Evolutionary conservation across 2,113 vertebrate species (phyloP), one percentile per base, ranked within the genome.

Genomic region (Chaetops frenatus): DNA sequence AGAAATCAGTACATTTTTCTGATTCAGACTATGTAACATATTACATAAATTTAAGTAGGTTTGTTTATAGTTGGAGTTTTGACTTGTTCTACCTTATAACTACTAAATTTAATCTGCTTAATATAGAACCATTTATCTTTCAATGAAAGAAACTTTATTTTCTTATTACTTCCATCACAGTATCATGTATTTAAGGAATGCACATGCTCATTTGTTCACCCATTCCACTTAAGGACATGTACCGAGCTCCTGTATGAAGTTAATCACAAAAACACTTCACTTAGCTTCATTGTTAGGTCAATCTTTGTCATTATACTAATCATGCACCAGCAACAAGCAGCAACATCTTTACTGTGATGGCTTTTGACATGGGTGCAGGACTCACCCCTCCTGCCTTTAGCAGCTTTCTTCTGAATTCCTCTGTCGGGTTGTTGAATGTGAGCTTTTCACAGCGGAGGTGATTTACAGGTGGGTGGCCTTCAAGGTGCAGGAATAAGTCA

Each of bases 371-470:
- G 50, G 64, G 76, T 94, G 81, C 50, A 66, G 40, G 69, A 98
- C 98, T 97, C 97, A 99, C 98, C 98, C 98, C 98, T 97, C 98
- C 98, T 89, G 98, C 98, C 96, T 98, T 99, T 90, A 99, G 98
- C 94, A 99, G 98, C 97, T 99, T 99, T 97, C 96, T 98, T 96
- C 98, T 98, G 96, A 99, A 99, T 91, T 99, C 98, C 79, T 99
- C 98, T 54, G 98, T 99, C 24, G 98, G 98, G 97, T 99, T 99
- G 96, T 99, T 99, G 97, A 99, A 99, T 66, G 98, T 99, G 62
- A 99, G 98, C 95, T 99, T 99, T 97, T 99, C 98, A 96, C 98
- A 99, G 94, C 98, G 98, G 85, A 99, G 98, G 96, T 99, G 98
- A 97, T 99, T 99, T 97, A 99, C 98, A 96, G 98, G 98, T 92